Conservation (phyloP, 2,888 invertebrate species). For the Erpobdella octoculata region DNA sequence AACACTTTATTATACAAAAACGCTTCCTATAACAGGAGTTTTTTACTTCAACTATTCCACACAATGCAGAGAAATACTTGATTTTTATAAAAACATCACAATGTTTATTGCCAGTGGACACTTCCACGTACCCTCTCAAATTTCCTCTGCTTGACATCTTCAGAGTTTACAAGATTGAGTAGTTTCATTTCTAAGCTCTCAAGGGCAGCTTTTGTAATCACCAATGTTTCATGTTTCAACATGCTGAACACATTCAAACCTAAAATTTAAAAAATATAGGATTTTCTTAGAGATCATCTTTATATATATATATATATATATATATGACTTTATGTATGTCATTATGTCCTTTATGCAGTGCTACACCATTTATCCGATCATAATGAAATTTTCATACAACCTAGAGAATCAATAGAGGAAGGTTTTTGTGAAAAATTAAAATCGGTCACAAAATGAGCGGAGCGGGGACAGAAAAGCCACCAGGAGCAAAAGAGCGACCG, state of each 20-base stretch:
- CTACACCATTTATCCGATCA: too few relatives aligned
- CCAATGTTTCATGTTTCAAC: constrained; percentile 87
- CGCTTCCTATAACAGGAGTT: too few relatives aligned
- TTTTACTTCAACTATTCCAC: too few relatives aligned
- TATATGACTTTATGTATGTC: background rate
- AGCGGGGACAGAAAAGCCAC: too few relatives aligned
- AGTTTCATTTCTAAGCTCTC: constrained; percentile 66
- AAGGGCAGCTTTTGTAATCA: constrained; percentile 75
- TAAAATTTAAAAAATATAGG: constrained; percentile 32
- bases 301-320: constrained; percentile 27
- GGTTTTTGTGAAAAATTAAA: too few relatives aligned
- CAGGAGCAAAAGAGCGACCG: too few relatives aligned
- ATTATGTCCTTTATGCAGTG: background rate
- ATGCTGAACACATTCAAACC: constrained; percentile 85
- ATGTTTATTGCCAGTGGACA: constrained; percentile 17
- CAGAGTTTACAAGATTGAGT: background rate
- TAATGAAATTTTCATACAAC: too few relatives aligned
- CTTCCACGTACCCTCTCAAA: constrained; percentile 17
- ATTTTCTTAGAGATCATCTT: constrained; percentile 13
- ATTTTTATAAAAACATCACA: too few relatives aligned
- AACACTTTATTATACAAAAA: too few relatives aligned
- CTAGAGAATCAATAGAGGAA: too few relatives aligned
- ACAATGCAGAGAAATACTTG: too few relatives aligned
- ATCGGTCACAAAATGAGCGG: too few relatives aligned
- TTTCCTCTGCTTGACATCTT: background rate